A percentile compares a stretch with the other conserved stretches of the same genome.
These are phyloP conservation scores for Parnassius apollo DNA, from an alignment of 2,888 invertebrate genomes.

Conservation along the genomic window DNA sequence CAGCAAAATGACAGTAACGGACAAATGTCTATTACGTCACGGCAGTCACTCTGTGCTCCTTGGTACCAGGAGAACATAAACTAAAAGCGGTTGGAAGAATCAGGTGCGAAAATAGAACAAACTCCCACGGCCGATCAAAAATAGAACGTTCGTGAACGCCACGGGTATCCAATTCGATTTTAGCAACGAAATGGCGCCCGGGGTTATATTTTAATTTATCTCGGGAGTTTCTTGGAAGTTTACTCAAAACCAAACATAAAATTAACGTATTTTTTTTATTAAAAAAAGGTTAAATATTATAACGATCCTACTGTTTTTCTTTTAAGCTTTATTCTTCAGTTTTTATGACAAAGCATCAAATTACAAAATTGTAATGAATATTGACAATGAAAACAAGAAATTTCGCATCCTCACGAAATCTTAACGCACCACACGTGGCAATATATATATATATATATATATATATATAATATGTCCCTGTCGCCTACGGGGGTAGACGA, in stretches of 20 bases:
- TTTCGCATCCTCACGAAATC: no score
- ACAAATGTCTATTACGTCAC: conserved; percentile 74
- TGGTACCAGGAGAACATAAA: conserved; percentile 66
- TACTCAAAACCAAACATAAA: no score
- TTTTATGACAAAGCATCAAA: no score
- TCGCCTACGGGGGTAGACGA: no score
- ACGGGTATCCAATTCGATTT: conserved; percentile 23
- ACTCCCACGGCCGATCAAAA: conserved; percentile 62
- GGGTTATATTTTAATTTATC: conserved; percentile 9
- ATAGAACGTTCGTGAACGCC: conserved; percentile 44
- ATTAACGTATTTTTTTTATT: no score
- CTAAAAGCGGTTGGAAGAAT: conserved; percentile 41
- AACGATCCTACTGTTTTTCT: neutral
- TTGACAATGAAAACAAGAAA: no score
- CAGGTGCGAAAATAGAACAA: conserved; percentile 69
- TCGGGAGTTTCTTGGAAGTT: no score
- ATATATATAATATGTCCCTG: no score
- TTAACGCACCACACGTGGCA: no score
- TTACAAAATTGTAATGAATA: no score
- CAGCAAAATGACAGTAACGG: conserved; percentile 60
- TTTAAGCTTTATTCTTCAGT: no score
- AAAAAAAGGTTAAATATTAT: neutral
- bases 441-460: no score
- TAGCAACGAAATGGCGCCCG: conserved; percentile 17
- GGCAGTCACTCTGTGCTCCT: conserved; percentile 53